Base-by-base conservation (phyloP, 92 coral and sea anemone genomes). In the Zoanthus gigantus region DNA sequence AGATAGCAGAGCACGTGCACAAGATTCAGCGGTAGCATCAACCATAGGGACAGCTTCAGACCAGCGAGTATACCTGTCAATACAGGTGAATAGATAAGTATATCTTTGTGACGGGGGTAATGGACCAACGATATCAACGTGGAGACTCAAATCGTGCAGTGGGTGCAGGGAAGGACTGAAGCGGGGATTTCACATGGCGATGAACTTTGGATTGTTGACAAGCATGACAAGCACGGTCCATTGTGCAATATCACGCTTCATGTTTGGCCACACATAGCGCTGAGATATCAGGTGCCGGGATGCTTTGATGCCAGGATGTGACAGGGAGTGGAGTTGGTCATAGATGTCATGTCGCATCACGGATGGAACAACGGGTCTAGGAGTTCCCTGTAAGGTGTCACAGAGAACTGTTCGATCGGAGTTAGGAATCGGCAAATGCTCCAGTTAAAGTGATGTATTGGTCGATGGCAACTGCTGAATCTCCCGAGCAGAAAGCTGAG, bases 371-470 rank as follows among this genome's bases (percentile, higher is more conserved):
- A 23, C 23, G 23, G 23, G 88, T 18, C 72, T 48, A 29, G 84
- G 84, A 11, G 71, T 71, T 4, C 84, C 89, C 50, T 89, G 92
- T 67, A 79, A 90, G 83, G 85, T 57, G 77, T 90, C 92, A 37
- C 92, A 79, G 1, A 67, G 42, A 4, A 88, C 71, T 0, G 90
- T 47, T 0, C 66, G 31, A 16, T 1, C 50, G 7, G 89, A 77
- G 37, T 78, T 53, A 16, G 69, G 80, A 3, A 90, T 63, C 6
- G 90, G 90, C 5, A 86, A 30, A 3, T 86, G 78, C 45, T 86
- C 72, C 2, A 60, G 87, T 9, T 42, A 46, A 23, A 90, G 66
- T 14, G 89, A 74, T 17, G 93, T 86, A 60, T 61, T 17, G 83
- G 87, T 56, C n/a, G 68, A 54, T 15, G 34, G 47, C 30, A 90